Evolutionary conservation across 2,113 vertebrate species (phyloP).

Genomic region (Varanus salvator): DNA sequence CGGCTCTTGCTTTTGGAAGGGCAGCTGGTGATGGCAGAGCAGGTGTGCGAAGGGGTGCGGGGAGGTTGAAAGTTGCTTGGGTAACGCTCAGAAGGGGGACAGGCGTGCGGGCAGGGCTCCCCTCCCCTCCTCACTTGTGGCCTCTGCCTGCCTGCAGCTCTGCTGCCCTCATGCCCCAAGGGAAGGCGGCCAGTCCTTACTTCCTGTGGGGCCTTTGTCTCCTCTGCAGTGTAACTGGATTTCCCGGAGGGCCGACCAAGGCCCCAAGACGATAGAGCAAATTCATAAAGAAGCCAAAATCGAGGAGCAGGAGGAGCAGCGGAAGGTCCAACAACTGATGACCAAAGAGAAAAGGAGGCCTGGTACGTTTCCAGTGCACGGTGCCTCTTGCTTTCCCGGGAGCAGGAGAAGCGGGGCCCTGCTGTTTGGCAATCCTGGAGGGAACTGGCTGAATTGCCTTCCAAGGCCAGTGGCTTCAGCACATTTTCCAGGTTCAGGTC

Average conservation of each 20-base stretch:
- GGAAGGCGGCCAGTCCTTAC: not conserved
- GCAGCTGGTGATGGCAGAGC: not conserved
- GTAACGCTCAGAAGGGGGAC: not conserved
- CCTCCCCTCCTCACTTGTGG: no score
- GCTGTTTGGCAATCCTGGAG: not conserved
- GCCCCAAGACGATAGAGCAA: conserved; percentile 97
- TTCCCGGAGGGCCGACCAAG: conserved; percentile 93
- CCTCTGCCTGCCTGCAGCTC: not conserved
- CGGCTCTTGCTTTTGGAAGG: not conserved
- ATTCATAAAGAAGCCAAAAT: conserved; percentile 98
- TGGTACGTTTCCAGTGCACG: conserved; percentile 74
- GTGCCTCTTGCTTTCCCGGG: not conserved
- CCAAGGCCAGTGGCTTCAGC: not conserved
- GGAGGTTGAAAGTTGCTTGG: no score
- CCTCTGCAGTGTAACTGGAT: conserved; percentile 92
- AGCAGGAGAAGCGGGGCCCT: not conserved
- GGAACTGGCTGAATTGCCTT: not conserved
- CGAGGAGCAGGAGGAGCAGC: conserved; percentile 97
- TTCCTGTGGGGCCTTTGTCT: not conserved
- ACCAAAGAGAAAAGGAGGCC: conserved; percentile 94
- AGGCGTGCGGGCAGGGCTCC: not conserved
- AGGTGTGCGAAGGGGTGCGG: not conserved
- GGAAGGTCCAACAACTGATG: conserved; percentile 96
- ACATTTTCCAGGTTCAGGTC: not conserved
- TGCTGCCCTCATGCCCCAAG: no score